Evolutionary conservation across 2,797 vertebrate species (phyloP).

Genomic region (Halcyon badia): DNA sequence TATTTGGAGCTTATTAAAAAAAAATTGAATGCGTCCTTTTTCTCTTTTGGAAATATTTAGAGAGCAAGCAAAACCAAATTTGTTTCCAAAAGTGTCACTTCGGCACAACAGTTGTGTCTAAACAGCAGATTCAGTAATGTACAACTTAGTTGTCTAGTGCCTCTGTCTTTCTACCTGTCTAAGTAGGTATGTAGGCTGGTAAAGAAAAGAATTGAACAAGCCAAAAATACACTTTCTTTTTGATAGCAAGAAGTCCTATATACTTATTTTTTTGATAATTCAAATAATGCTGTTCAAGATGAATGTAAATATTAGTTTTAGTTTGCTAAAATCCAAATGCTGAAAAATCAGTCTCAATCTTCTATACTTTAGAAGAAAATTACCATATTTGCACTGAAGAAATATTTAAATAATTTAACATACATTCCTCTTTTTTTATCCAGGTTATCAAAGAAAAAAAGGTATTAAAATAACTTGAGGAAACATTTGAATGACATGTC

Average conservation of each 20-base stretch:
- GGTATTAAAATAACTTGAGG: conserved; percentile 70
- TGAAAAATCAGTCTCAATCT: conserved; percentile 32
- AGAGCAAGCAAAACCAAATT: background rate
- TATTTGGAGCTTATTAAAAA: conserved; percentile 30
- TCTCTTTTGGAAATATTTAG: background rate
- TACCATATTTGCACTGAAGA: conserved; percentile 34
- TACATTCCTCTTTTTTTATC: conserved; percentile 63
- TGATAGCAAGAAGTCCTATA: background rate
- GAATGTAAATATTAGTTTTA: conserved; percentile 46
- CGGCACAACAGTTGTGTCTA: background rate
- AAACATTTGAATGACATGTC: conserved; percentile 64
- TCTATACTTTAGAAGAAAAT: conserved; percentile 23
- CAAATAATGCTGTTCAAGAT: conserved; percentile 6
- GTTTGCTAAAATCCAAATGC: conserved; percentile 49
- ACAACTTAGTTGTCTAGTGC: background rate
- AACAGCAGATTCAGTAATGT: background rate
- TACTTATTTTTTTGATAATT: conserved; percentile 5
- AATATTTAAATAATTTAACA: conserved; percentile 67
- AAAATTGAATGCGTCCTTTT: background rate
- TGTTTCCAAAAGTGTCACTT: background rate
- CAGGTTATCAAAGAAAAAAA: conserved; percentile 66
- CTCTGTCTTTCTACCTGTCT: background rate
- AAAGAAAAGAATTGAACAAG: conserved; percentile 24
- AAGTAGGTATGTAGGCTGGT: background rate
- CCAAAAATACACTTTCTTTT: conserved; percentile 31